Conservation (phyloP, 2,888 invertebrate species). For the Malthinus flaveolus region DNA sequence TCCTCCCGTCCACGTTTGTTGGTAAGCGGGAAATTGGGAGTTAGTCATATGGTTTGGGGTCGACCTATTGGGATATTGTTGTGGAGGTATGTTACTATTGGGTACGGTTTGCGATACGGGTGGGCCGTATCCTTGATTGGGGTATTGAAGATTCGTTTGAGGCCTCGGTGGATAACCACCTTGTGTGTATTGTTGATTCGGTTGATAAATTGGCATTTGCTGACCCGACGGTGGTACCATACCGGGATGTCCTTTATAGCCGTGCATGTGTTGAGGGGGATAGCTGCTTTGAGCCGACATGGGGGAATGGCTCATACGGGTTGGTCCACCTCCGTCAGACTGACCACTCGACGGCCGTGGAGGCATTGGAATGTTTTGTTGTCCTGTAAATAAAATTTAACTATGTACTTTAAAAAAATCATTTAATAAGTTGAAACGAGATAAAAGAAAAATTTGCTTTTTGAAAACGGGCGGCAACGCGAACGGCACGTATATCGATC, state of each 20-base stretch:
- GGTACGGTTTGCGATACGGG: constrained; percentile 52
- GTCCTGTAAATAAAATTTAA: constrained; percentile 61
- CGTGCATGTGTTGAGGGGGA: constrained; percentile 62
- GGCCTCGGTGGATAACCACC: constrained; percentile 57
- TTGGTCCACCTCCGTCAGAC: constrained; percentile 63
- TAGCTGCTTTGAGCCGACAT: constrained; percentile 66
- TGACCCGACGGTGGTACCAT: constrained; percentile 53
- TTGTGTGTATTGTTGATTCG: constrained; percentile 61
- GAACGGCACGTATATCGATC: constrained; percentile 25
- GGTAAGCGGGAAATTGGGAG: constrained; percentile 52
- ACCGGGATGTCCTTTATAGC: constrained; percentile 67
- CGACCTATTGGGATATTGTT: constrained; percentile 60
- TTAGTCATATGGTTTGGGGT: constrained; percentile 62
- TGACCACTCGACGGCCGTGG: constrained; percentile 89
- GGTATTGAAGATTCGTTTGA: constrained; percentile 58
- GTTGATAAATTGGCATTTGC: constrained; percentile 61
- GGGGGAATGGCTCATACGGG: constrained; percentile 71
- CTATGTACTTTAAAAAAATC: constrained; percentile 8
- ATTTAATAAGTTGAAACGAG: neutral
- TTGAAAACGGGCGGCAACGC: constrained; percentile 21
- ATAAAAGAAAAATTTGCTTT: constrained; percentile 8
- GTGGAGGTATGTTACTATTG: constrained; percentile 52
- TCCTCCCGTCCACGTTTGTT: constrained; percentile 47
- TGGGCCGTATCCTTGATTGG: constrained; percentile 59
- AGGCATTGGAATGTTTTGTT: constrained; percentile 95